A percentile compares a stretch with the other conserved stretches of the same genome.
Evolutionary conservation across 2,113 vertebrate species (phyloP).

Genomic region (Antennarius striatus): DNA sequence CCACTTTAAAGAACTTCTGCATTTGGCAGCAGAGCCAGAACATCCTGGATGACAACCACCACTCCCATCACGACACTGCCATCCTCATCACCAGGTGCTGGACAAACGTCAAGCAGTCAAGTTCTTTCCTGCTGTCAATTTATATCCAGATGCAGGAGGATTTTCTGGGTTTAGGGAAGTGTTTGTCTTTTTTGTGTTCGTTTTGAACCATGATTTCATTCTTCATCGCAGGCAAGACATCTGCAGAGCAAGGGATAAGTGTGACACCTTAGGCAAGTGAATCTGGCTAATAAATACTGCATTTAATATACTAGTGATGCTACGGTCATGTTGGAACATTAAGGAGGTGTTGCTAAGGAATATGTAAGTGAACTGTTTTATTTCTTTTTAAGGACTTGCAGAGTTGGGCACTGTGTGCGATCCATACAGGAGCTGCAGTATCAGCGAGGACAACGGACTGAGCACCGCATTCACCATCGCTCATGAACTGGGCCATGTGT

Average conservation of each 20-base stretch:
- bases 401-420: constrained; percentile 97
- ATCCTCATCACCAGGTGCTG: constrained; percentile 94
- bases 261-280: constrained; percentile 94
- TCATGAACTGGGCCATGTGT: constrained; percentile 98
- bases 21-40: constrained; percentile 97
- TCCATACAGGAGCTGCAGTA: constrained; percentile 95
- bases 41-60: constrained; percentile 87
- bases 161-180: neutral
- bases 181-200: neutral
- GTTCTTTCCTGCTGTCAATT: neutral
- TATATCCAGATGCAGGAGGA: constrained; percentile 13
- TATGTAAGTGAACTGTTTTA: neutral
- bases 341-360: neutral
- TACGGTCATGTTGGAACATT: neutral
- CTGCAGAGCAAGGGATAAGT: constrained; percentile 97
- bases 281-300: neutral
- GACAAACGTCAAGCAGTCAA: constrained; percentile 9
- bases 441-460: constrained; percentile 95
- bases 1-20: constrained; percentile 97
- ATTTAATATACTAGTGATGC: neutral
- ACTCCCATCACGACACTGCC: constrained; percentile 90
- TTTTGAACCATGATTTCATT: constrained; percentile 47
- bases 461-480: constrained; percentile 98
- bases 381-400: constrained; percentile 84
- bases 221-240: constrained; percentile 92